These are phyloP conservation scores for Capricornis sumatraensis DNA, from an alignment of 2,113 vertebrate genomes.

Conservation along the genomic window DNA sequence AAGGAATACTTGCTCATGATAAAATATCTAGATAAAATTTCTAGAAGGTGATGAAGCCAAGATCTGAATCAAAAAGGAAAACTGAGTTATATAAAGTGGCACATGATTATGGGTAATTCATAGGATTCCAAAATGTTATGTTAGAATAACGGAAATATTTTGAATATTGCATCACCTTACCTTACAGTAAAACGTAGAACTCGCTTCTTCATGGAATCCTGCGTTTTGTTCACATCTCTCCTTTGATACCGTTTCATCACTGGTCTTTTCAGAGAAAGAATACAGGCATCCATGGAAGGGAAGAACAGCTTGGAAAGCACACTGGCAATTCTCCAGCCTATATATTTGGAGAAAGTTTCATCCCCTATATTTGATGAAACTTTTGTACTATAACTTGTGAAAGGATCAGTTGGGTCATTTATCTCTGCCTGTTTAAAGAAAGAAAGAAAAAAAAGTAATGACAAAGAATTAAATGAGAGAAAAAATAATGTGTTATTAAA, in stretches of 20 bases:
- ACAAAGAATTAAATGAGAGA: constrained; percentile 1
- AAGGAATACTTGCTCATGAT: neutral
- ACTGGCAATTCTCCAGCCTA: constrained; percentile 57
- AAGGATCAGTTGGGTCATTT: constrained; percentile 64
- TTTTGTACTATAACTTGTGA: constrained; percentile 46
- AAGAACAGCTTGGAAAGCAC: constrained; percentile 68
- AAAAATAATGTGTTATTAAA: neutral
- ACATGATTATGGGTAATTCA: neutral
- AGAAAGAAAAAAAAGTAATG: neutral
- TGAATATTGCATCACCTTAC: neutral
- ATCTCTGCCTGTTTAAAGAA: constrained; percentile 64
- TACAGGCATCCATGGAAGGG: neutral
- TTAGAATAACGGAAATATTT: neutral
- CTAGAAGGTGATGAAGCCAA: neutral
- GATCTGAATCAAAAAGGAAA: neutral
- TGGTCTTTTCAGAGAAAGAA: neutral
- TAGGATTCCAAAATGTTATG: neutral
- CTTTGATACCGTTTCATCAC: neutral
- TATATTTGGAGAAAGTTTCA: constrained; percentile 24
- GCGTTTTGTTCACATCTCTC: neutral
- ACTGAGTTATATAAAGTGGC: neutral
- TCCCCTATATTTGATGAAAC: neutral
- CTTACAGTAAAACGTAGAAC: neutral
- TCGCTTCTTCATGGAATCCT: neutral
- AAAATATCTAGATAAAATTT: neutral